phyloP scores from a whole-genome alignment of 1,140 invertebrate genomes.

The Tenebrio molitor region DNA sequence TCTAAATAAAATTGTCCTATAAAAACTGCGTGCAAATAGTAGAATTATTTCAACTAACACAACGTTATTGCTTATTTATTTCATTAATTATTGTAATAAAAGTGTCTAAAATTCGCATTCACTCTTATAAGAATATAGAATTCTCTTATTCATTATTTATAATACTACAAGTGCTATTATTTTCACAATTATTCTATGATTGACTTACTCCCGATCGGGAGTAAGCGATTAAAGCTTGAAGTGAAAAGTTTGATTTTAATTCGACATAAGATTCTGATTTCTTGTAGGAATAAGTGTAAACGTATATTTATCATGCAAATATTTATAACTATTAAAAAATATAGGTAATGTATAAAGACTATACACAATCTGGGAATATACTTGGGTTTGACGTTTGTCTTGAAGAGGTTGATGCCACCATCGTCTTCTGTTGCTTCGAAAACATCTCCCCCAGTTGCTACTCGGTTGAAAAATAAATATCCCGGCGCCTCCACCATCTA shows the following conservation, averaged over 20 bases:
- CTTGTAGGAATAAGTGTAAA: conserved; percentile 23
- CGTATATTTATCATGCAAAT: conserved; percentile 42
- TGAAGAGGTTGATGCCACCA: neutral
- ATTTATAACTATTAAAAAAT: conserved; percentile 20
- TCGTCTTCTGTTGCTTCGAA: too few species aligned
- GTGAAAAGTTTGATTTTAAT: conserved; percentile 35
- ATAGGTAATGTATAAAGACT: conserved; percentile 19
- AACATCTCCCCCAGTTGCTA: too few species aligned
- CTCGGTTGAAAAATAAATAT: neutral
- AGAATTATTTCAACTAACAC: conserved; percentile 24
- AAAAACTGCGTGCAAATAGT: conserved; percentile 34
- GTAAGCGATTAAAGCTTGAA: conserved; percentile 33
- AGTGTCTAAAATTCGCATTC: conserved; percentile 31
- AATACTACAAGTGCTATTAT: conserved; percentile 14
- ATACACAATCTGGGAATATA: conserved; percentile 24
- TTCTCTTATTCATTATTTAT: conserved; percentile 4
- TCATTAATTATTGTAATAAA: conserved; percentile 37
- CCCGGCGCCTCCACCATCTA: neutral
- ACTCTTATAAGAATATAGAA: conserved; percentile 35
- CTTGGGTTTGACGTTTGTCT: neutral
- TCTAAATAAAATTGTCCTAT: conserved; percentile 23
- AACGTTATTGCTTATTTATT: conserved; percentile 36
- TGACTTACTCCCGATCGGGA: neutral
- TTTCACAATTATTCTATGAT: conserved; percentile 30
- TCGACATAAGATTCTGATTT: conserved; percentile 17